phyloP scores from a whole-genome alignment of 2,797 vertebrate species.

The Nothura maculosa region DNA sequence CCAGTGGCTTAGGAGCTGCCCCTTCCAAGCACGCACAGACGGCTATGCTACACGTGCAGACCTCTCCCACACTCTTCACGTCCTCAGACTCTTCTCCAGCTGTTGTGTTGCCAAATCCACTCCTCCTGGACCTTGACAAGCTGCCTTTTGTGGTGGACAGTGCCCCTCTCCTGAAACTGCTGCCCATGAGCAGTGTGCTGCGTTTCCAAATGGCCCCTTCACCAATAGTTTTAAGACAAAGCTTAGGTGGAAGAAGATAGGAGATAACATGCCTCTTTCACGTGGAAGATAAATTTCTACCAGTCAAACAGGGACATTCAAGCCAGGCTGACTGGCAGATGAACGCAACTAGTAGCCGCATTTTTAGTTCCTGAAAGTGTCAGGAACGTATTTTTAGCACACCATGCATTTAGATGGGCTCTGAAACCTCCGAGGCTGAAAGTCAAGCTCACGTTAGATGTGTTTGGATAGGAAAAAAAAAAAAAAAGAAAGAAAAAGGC shows the following conservation, averaged over 20 bases:
- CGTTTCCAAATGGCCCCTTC: neutral
- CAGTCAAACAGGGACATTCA: neutral
- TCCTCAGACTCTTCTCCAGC: neutral
- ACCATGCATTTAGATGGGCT: neutral
- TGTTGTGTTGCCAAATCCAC: neutral
- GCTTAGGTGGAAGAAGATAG: neutral
- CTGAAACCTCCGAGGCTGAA: conserved; percentile 3
- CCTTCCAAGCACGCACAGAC: neutral
- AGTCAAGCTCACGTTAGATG: neutral
- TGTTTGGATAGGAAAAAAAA: neutral
- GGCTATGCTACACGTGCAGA: too few relatives aligned
- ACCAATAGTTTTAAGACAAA: accelerated
- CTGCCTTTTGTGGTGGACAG: neutral
- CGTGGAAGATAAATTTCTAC: neutral
- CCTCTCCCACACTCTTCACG: neutral
- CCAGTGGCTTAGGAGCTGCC: neutral
- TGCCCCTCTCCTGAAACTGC: neutral
- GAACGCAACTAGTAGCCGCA: neutral
- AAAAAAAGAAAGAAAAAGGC: neutral
- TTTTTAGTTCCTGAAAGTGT: conserved; percentile 22
- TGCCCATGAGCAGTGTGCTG: neutral
- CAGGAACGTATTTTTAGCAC: conserved; percentile 10
- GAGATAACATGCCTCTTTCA: accelerated
- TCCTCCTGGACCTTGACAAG: neutral
- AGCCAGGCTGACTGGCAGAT: neutral